Evolutionary conservation across 30 jellyfish, hydroid and myxozoan genomes (phyloP), one percentile per base, ranked within the genome.

Genomic region (Pelagia noctiluca): DNA sequence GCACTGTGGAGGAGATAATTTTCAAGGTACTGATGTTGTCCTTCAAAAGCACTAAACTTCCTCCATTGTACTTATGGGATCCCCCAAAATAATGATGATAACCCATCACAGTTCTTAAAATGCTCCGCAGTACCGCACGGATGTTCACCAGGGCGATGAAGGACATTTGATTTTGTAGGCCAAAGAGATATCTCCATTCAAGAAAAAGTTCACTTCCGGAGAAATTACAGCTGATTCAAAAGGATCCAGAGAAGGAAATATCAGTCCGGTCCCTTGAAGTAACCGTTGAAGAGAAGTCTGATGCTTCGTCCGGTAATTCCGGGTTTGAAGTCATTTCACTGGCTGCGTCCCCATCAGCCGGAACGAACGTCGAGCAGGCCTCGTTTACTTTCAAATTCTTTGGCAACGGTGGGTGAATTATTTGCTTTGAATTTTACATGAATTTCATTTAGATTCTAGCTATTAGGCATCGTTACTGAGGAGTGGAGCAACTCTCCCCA

Each of bases 201-300:
- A 34, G 91, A 23, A 81, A 81, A 48, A 31, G 47, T 10, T 81
- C 91, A 0, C 84, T 84, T 18, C 91, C 91, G n/a, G 91, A 84
- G 1, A 32, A 42, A 46, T 52, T 81, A 35, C 28, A 73, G 38
- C 66, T 54, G 63, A 25, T 48, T 19, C 12, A 19, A 0, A 23
- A 33, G 8, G 0, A 31, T 12, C 33, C 35, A 32, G 73, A 28
- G 1, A 50, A 81, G 47, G 76, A 66, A 38, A 63, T 64, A 21
- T 72, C 32, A 35, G 24, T 46, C 11, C 63, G 50, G 57, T 71
- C 76, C 0, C 70, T 68, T 24, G 84, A 65, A 53, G 33, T 84
- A 33, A 37, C 81, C n/a, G 28, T 49, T 12, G 91, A 81, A 52
- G 91, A 81, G 76, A 67, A 47, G 29, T 21, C 31, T 32, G 21